A percentile compares a stretch with the other conserved stretches of the same genome.
Evolutionary conservation across 2,797 vertebrate genomes (phyloP).

Genomic region (Rhabdomys pumilio): DNA sequence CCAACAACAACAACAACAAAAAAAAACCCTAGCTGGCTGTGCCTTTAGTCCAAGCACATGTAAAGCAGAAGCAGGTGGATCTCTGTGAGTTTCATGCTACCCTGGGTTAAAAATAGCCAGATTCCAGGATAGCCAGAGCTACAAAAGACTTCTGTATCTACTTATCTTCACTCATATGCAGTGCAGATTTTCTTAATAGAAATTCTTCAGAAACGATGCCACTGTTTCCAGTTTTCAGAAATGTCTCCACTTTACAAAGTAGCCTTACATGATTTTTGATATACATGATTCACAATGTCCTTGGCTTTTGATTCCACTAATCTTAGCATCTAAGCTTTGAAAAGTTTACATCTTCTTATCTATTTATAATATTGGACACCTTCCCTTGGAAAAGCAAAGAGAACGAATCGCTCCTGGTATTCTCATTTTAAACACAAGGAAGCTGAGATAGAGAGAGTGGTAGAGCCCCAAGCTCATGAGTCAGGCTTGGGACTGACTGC

Average conservation of each 20-base stretch:
- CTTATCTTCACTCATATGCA: not conserved
- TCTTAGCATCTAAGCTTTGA: slow-evolving; percentile 5
- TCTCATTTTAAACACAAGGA: slow-evolving; percentile 16
- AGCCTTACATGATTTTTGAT: slow-evolving; percentile 25
- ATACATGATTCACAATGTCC: not conserved
- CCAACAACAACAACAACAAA: too few relatives aligned
- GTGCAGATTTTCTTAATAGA: slow-evolving; percentile 14
- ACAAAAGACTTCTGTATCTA: not conserved
- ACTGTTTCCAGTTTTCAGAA: not conserved
- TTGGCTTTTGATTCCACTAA: not conserved
- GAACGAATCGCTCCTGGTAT: not conserved
- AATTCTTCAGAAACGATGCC: slow-evolving; percentile 16
- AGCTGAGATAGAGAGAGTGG: not conserved
- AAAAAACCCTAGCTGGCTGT: not conserved
- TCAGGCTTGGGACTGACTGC: not conserved
- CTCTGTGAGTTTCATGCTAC: not conserved
- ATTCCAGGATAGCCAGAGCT: not conserved
- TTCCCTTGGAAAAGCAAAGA: not conserved
- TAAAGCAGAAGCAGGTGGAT: not conserved
- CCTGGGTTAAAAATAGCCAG: not conserved
- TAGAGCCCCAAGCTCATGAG: not conserved
- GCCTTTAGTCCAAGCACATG: not conserved
- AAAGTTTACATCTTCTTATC: not conserved
- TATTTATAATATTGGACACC: not conserved
- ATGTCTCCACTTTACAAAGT: slow-evolving; percentile 12